phyloP scores from a whole-genome alignment of 1,140 invertebrate species.

The Brachionus rubens region DNA sequence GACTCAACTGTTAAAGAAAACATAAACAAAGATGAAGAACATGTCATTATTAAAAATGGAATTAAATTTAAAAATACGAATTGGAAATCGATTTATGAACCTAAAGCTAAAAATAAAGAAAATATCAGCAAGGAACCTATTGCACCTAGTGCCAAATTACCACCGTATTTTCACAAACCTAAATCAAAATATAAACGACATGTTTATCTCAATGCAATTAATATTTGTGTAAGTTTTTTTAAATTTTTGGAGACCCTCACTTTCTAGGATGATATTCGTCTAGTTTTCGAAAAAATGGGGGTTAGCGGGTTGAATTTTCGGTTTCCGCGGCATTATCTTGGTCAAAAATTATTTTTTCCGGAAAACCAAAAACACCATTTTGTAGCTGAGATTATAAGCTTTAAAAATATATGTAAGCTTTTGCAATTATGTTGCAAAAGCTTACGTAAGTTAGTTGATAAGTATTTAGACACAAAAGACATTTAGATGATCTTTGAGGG shows the following conservation, averaged over 20 bases:
- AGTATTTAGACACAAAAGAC: no score
- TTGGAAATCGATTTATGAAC: slow-evolving; percentile 28
- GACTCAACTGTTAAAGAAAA: background rate
- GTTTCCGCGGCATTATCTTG: no score
- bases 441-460: no score
- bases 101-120: background rate
- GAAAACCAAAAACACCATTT: no score
- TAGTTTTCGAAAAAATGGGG: no score
- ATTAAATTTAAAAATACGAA: slow-evolving; percentile 2
- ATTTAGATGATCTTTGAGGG: no score
- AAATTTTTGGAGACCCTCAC: background rate
- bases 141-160: background rate
- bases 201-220: slow-evolving; percentile 7
- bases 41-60: slow-evolving; percentile 37
- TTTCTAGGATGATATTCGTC: no score
- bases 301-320: no score
- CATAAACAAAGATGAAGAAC: background rate
- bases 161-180: background rate
- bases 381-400: no score
- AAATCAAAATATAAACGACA: slow-evolving; percentile 15
- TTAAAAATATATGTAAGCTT: no score
- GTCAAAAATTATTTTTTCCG: no score
- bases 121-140: background rate
- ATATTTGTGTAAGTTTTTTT: slow-evolving; percentile 14
- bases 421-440: no score